phyloP scores from a whole-genome alignment of 2,113 vertebrate species.

The Coracopsis vasa region DNA sequence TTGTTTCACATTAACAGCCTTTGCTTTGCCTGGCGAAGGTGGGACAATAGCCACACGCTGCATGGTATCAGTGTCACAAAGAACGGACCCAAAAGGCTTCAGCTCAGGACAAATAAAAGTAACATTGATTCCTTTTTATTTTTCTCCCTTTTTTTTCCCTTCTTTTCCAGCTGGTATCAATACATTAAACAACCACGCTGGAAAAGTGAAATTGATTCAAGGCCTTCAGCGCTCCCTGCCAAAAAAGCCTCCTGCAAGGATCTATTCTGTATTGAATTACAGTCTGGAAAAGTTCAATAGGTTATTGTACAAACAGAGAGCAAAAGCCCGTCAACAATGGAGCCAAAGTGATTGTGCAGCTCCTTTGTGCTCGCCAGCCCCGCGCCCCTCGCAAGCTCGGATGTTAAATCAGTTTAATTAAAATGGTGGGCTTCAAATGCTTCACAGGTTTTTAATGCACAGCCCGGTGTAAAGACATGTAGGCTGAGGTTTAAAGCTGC shows the following conservation, averaged over 20 bases:
- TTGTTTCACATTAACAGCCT: conserved; percentile 39
- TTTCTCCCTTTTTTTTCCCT: background rate
- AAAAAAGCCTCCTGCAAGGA: conserved; percentile 70
- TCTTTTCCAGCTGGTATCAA: conserved; percentile 56
- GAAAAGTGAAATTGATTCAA: conserved; percentile 72
- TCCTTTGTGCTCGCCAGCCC: conserved; percentile 57
- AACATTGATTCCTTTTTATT: conserved; percentile 66
- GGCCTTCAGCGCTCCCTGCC: conserved; percentile 65
- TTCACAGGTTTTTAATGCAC: background rate
- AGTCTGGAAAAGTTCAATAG: conserved; percentile 71
- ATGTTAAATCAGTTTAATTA: conserved; percentile 68
- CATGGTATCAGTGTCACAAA: conserved; percentile 62
- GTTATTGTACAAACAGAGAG: conserved; percentile 73
- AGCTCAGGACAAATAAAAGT: conserved; percentile 67
- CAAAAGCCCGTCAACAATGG: conserved; percentile 64
- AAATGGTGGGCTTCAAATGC: conserved; percentile 56
- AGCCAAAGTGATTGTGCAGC: conserved; percentile 53
- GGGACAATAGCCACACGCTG: conserved; percentile 59
- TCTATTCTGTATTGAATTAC: conserved; percentile 72
- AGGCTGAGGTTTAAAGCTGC: background rate
- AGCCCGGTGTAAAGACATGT: background rate
- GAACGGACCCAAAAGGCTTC: conserved; percentile 55
- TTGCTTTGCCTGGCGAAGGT: conserved; percentile 42
- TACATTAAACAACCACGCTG: conserved; percentile 65
- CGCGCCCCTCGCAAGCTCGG: conserved; percentile 9